These are phyloP conservation scores for Ellobius talpinus DNA, from an alignment of 2,113 vertebrate genomes.

Conservation along the genomic window DNA sequence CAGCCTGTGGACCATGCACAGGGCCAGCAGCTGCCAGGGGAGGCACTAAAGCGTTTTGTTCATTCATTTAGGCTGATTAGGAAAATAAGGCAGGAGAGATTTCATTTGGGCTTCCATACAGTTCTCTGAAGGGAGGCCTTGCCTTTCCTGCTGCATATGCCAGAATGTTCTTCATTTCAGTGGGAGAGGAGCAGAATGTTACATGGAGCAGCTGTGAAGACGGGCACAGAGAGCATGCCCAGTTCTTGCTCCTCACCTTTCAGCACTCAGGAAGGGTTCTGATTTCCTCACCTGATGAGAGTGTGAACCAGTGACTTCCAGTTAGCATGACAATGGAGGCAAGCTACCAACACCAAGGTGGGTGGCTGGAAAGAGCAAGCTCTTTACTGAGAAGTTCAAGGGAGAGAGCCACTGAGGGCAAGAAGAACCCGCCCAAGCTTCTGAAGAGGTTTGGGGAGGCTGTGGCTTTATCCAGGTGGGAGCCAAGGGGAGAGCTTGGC, in stretches of 20 bases:
- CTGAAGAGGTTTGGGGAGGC: too few species aligned
- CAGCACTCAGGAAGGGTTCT: not conserved
- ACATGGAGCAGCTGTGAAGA: fast-evolving
- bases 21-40: not conserved
- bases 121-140: not conserved
- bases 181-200: fast-evolving
- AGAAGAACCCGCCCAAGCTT: not conserved
- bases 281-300: not conserved
- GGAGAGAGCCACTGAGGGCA: not conserved
- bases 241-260: not conserved
- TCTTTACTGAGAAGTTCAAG: too few species aligned
- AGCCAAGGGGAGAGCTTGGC: not conserved
- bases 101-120: not conserved
- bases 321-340: too few species aligned
- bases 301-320: too few species aligned
- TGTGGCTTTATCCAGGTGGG: not conserved
- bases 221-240: fast-evolving
- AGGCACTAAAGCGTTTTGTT: not conserved
- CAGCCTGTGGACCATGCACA: fast-evolving
- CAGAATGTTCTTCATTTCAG: not conserved
- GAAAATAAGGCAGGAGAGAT: not conserved
- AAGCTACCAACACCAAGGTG: fast-evolving
- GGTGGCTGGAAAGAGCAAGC: fast-evolving
- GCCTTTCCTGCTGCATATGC: not conserved
- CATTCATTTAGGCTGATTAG: conserved; percentile 5